These are phyloP conservation scores for Eremophila alpestris DNA, from an alignment of 2,797 vertebrate genomes.

Conservation along the genomic window DNA sequence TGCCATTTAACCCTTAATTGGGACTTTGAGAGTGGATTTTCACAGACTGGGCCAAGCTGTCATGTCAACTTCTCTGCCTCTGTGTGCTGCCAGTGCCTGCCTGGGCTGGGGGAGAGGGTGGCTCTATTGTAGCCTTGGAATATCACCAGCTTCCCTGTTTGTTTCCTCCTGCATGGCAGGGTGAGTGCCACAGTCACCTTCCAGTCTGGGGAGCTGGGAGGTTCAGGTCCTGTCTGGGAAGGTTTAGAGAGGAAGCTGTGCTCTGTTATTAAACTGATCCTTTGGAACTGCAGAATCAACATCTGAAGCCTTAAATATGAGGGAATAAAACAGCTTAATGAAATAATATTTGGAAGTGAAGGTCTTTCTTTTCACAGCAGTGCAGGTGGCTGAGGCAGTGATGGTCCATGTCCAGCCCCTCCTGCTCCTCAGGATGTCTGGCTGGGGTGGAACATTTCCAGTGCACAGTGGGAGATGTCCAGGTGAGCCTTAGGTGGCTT, in stretches of 20 bases:
- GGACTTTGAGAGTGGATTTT: background rate
- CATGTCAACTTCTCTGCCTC: background rate
- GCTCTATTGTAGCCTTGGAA: background rate
- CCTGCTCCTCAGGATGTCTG: background rate
- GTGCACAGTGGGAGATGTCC: background rate
- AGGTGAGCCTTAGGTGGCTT: background rate
- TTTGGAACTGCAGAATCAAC: background rate
- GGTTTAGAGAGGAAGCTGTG: background rate
- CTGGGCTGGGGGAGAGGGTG: background rate
- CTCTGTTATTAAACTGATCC: background rate
- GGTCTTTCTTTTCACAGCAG: background rate
- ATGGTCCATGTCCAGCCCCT: background rate
- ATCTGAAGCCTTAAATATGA: background rate
- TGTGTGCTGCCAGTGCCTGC: background rate
- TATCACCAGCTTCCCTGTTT: background rate
- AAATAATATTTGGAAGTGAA: background rate
- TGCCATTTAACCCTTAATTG: background rate
- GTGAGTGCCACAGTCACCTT: background rate
- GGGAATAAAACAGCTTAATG: background rate
- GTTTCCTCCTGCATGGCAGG: fast-evolving
- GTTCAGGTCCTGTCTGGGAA: background rate
- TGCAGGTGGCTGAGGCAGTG: background rate
- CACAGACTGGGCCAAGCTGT: background rate
- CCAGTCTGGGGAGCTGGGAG: background rate
- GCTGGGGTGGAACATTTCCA: background rate